A percentile compares a stretch with the other conserved stretches of the same genome.
phyloP scores from a whole-genome alignment of 2,113 vertebrate genomes.

The Triplophysa dalaica region DNA sequence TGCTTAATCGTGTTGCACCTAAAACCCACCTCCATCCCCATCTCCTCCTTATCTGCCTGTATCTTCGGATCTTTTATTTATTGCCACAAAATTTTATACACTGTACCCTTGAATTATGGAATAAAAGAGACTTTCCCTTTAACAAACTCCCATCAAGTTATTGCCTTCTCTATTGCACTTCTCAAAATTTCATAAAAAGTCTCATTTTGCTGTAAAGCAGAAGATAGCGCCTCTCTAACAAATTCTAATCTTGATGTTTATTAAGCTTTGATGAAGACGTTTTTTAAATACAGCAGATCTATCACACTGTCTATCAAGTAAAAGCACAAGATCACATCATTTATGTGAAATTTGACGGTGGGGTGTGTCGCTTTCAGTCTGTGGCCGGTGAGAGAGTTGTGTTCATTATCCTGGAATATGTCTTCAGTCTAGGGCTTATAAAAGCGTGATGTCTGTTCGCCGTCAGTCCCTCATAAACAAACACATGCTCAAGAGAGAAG shows the following conservation, averaged over 20 bases:
- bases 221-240: background rate
- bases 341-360: slow-evolving; percentile 4
- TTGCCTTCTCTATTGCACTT: background rate
- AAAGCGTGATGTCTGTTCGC: slow-evolving; percentile 2
- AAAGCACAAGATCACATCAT: background rate
- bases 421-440: slow-evolving; percentile 18
- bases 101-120: no score
- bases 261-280: slow-evolving; percentile 19
- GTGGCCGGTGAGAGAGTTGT: slow-evolving; percentile 13
- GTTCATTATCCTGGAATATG: slow-evolving; percentile 21
- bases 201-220: background rate
- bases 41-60: no score
- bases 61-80: no score
- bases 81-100: no score
- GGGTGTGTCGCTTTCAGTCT: background rate
- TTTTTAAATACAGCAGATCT: slow-evolving; percentile 8
- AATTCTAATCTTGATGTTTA: slow-evolving; percentile 8
- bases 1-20: no score
- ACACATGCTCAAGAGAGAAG: slow-evolving; percentile 22
- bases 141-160: background rate
- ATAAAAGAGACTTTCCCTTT: background rate
- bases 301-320: background rate
- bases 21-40: no score
- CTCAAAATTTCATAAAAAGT: slow-evolving; percentile 13
- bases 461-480: slow-evolving; percentile 12